phyloP scores from a whole-genome alignment of 2,113 vertebrate genomes.

The Odobenus rosmarus region DNA sequence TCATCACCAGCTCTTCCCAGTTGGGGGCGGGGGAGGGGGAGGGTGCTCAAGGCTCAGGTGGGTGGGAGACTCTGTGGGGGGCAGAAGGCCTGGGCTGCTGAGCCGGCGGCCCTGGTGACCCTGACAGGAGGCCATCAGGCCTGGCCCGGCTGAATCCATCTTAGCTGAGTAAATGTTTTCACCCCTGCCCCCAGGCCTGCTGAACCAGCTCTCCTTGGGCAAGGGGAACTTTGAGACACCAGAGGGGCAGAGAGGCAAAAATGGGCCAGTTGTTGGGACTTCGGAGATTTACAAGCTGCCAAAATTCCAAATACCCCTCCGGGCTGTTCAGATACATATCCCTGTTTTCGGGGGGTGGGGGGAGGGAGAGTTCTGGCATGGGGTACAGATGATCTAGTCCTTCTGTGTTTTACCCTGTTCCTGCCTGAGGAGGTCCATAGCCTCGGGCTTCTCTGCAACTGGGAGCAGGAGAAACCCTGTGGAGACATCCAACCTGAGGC shows the following conservation, averaged over 20 bases:
- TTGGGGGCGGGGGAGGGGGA: no score
- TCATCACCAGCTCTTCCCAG: background rate
- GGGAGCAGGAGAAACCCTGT: fast-evolving
- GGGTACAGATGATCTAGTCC: fast-evolving
- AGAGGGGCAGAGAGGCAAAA: background rate
- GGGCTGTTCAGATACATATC: background rate
- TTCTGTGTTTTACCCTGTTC: background rate
- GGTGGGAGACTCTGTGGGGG: background rate
- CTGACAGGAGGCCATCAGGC: background rate
- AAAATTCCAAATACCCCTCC: background rate
- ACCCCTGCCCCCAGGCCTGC: background rate
- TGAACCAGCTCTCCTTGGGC: background rate
- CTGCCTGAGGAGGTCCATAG: background rate
- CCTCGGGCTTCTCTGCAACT: background rate
- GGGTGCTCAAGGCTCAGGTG: background rate
- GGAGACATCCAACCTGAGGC: background rate
- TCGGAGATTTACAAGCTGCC: background rate
- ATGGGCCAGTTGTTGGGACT: background rate
- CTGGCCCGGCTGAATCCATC: background rate
- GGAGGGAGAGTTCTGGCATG: no score
- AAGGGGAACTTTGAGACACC: background rate
- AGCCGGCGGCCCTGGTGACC: background rate
- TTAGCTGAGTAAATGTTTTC: background rate
- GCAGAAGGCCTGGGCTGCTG: fast-evolving
- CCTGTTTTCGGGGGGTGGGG: no score